A percentile compares a stretch with the other conserved stretches of the same genome.
Conservation (phyloP, 2,113 vertebrate genomes). For the Collichthys lucidus region DNA sequence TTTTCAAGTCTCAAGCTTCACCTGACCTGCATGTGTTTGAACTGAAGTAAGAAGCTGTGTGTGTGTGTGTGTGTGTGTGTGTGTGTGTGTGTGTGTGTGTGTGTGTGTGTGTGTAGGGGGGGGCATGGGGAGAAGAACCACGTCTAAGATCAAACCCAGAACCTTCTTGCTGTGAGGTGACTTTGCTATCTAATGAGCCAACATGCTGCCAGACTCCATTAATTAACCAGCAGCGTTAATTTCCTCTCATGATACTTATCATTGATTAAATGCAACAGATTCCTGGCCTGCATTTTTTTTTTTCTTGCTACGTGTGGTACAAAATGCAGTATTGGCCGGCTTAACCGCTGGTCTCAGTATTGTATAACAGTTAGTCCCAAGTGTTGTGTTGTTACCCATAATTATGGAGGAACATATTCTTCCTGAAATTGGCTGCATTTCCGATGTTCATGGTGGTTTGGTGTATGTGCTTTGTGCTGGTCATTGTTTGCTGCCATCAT, state of each 20-base stretch:
- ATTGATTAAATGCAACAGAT: constrained; percentile 72
- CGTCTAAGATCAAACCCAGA: constrained; percentile 61
- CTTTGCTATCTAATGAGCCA: constrained; percentile 69
- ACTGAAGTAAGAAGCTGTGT: not conserved
- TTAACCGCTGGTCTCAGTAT: constrained; percentile 31
- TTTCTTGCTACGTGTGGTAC: constrained; percentile 9
- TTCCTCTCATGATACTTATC: constrained; percentile 72
- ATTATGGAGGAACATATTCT: constrained; percentile 73
- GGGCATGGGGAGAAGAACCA: constrained; percentile 33
- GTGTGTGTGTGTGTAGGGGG: not conserved
- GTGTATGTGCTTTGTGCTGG: constrained; percentile 70
- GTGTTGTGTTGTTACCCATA: constrained; percentile 63
- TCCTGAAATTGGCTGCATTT: constrained; percentile 68
- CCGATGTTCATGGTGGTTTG: constrained; percentile 63
- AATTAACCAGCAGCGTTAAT: constrained; percentile 67
- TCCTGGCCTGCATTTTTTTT: constrained; percentile 20
- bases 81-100: not conserved
- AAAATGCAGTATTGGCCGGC: constrained; percentile 45
- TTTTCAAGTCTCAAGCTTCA: not conserved
- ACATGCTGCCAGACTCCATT: constrained; percentile 61
- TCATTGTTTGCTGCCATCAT: constrained; percentile 79
- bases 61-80: not conserved
- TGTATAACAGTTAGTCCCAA: constrained; percentile 57
- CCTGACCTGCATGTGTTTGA: constrained; percentile 24
- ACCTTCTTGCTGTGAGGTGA: constrained; percentile 57